Evolutionary conservation across 2,888 invertebrate species (phyloP), one percentile per base, ranked within the genome.

Genomic region (Chalcis sispes): DNA sequence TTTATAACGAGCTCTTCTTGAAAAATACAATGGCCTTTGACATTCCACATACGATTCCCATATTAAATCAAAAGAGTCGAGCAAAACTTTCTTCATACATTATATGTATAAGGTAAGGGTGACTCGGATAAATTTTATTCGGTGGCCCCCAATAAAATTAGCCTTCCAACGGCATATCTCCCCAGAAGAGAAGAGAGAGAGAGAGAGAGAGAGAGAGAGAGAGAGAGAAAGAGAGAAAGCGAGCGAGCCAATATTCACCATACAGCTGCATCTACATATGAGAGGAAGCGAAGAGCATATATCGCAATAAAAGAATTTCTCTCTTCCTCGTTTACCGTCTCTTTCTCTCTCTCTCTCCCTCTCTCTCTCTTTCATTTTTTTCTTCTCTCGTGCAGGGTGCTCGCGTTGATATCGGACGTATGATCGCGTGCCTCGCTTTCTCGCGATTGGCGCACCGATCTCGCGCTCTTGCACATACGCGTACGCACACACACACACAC

Each of bases 121-220:
- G 10, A 27, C 32, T 23, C 20, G 50, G 50, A 74, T 61, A 62
- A 74, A 67, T 62, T 46, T 62, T 54, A 69, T 67, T 69, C 56
- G 67, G 62, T 48, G 69, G 36, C 56, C 46, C 54, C 46, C 36
- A 46, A 62, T 67, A 69, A 74, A 74, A 74, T 74, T 74, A 69
- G 74, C 52, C 27, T n/a, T n/a, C n/a, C n/a, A n/a, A n/a, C n/a
- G n/a, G n/a, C n/a, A n/a, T n/a, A n/a, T n/a, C n/a, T 67, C 23
- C 32, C 46, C 13, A 54, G 5, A 13, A 27, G 36, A 10, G 32
- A 23, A 48, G 52, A 13, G 23, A 40, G 52, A 67, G n/a, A n/a
- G n/a, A n/a, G n/a, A n/a, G n/a, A n/a, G n/a, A n/a, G n/a, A n/a
- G n/a, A n/a, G n/a, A n/a, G n/a, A n/a, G n/a, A n/a, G n/a, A n/a